phyloP scores from a whole-genome alignment of 2,888 invertebrate genomes.

The Augiades crinisus region DNA sequence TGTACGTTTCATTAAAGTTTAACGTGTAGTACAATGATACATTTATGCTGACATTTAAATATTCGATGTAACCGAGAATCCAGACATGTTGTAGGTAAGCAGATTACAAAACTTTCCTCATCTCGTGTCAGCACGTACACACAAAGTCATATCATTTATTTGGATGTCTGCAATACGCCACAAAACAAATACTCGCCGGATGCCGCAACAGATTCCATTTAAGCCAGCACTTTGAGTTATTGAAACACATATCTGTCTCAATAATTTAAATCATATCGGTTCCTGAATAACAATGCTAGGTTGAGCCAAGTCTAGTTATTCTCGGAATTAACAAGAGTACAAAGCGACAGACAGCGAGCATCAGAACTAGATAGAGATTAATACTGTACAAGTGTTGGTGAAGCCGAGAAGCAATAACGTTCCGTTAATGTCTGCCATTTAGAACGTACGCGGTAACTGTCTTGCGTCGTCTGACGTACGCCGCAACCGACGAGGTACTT shows the following conservation, averaged over 20 bases:
- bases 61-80: background rate
- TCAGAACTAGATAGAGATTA: slow-evolving; percentile 67
- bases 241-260: slow-evolving; percentile 27
- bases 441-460: slow-evolving; percentile 68
- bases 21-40: slow-evolving; percentile 29
- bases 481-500: slow-evolving; percentile 43
- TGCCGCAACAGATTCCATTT: slow-evolving; percentile 24
- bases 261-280: slow-evolving; percentile 33
- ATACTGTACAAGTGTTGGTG: slow-evolving; percentile 69
- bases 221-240: slow-evolving; percentile 25
- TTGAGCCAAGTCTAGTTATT: slow-evolving; percentile 49
- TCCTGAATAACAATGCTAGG: slow-evolving; percentile 39
- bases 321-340: slow-evolving; percentile 53
- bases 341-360: slow-evolving; percentile 49
- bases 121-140: background rate
- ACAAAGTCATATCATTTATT: slow-evolving; percentile 5
- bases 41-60: background rate
- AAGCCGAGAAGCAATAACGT: slow-evolving; percentile 73
- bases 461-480: slow-evolving; percentile 52
- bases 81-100: background rate
- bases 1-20: slow-evolving; percentile 34
- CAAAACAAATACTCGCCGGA: slow-evolving; percentile 19
- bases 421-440: slow-evolving; percentile 75
- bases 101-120: slow-evolving; percentile 17
- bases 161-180: slow-evolving; percentile 6